These are phyloP conservation scores for Folsomia candida DNA, from an alignment of 2,888 invertebrate species.

Conservation along the genomic window DNA sequence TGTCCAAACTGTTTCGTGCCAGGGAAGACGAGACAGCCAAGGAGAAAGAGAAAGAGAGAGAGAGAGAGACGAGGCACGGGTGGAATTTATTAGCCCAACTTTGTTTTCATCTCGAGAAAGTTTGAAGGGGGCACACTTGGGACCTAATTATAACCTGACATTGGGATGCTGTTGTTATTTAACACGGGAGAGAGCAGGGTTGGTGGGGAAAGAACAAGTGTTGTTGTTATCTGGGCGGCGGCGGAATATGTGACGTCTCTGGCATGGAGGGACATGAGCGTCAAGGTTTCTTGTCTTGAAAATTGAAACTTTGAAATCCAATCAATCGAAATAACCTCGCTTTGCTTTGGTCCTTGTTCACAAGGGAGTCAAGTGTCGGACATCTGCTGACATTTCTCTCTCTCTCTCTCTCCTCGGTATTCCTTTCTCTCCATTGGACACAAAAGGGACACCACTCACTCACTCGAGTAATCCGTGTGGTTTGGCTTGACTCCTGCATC, in stretches of 20 bases:
- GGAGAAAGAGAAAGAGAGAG: too few relatives aligned
- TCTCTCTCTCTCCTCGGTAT: too few relatives aligned
- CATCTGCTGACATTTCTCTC: neutral
- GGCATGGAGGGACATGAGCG: neutral
- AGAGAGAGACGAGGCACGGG: neutral
- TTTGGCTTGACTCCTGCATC: too few relatives aligned
- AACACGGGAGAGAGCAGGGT: neutral
- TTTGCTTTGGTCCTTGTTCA: too few relatives aligned
- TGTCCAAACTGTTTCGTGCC: neutral
- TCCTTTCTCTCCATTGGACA: too few relatives aligned
- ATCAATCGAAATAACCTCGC: too few relatives aligned
- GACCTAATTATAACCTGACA: neutral
- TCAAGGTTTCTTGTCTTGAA: neutral
- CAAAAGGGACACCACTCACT: too few relatives aligned
- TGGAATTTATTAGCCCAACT: neutral
- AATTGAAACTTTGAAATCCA: neutral
- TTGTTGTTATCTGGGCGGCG: neutral
- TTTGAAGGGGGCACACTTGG: neutral
- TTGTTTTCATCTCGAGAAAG: neutral
- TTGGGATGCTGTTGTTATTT: neutral
- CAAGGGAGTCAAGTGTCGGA: neutral
- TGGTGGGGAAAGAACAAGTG: neutral
- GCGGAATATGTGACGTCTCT: neutral
- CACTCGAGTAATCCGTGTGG: too few relatives aligned
- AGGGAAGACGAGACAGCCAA: too few relatives aligned